These are phyloP conservation scores for Haliclona indistincta DNA, from an alignment of 37 sponge, comb jelly and placozoan genomes.

Conservation along the genomic window DNA sequence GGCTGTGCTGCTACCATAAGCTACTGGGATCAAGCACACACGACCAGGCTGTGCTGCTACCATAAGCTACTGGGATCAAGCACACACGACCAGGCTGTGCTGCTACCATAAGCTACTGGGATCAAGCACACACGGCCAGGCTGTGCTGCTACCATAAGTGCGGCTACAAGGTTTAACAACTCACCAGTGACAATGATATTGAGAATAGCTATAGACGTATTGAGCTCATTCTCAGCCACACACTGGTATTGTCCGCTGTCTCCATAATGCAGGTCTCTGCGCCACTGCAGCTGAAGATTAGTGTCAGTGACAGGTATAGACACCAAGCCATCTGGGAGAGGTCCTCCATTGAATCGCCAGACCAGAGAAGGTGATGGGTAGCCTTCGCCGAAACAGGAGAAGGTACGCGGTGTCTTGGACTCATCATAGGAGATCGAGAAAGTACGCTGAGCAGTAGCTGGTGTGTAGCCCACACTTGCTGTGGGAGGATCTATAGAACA, in stretches of 20 bases:
- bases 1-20: too few relatives aligned
- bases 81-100: too few relatives aligned
- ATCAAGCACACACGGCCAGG: too few relatives aligned
- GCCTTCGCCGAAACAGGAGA: slow-evolving; percentile 17
- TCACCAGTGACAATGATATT: background rate
- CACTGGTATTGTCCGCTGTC: slow-evolving; percentile 27
- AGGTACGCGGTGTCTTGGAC: slow-evolving; percentile 9
- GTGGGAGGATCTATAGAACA: background rate
- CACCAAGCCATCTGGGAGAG: slow-evolving; percentile 3
- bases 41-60: too few relatives aligned
- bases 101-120: too few relatives aligned
- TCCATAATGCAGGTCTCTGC: background rate
- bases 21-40: too few relatives aligned
- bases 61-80: too few relatives aligned
- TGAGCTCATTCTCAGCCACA: background rate
- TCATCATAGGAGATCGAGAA: background rate
- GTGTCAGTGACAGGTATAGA: background rate
- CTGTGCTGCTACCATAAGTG: too few relatives aligned
- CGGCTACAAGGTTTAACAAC: too few relatives aligned
- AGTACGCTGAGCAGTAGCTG: background rate
- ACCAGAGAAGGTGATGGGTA: slow-evolving; percentile 5
- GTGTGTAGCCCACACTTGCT: background rate
- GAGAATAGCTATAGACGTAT: background rate
- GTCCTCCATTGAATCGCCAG: slow-evolving; percentile 5
- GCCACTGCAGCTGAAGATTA: slow-evolving; percentile 14